These are phyloP conservation scores for Marcusenius ussheri DNA, from an alignment of 2,113 vertebrate species.

Conservation along the genomic window DNA sequence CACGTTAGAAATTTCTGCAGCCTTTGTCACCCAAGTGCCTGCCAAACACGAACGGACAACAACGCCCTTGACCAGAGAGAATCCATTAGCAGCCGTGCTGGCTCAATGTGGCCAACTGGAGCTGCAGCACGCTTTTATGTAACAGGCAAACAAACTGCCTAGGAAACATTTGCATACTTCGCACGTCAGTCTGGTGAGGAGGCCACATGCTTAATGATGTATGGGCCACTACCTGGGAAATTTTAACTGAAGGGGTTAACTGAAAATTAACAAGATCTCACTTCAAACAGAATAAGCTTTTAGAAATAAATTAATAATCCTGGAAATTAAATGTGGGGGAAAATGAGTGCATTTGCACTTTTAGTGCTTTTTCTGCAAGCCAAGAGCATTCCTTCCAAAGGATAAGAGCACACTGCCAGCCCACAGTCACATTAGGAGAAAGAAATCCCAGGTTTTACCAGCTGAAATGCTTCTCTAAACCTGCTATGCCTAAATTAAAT, in stretches of 20 bases:
- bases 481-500: not conserved
- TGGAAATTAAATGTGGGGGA: not conserved
- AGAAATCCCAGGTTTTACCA: not conserved
- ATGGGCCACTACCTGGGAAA: not conserved
- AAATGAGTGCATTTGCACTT: constrained; percentile 9
- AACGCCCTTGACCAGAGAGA: not conserved
- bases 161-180: not conserved
- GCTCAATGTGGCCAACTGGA: not conserved
- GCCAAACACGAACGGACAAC: not conserved
- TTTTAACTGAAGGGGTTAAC: not conserved
- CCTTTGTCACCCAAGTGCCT: not conserved
- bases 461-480: not conserved
- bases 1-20: not conserved
- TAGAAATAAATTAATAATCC: not conserved
- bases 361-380: not conserved
- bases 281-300: not conserved
- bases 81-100: not conserved
- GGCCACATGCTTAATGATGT: not conserved
- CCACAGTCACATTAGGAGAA: constrained; percentile 4
- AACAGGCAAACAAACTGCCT: not conserved
- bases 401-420: not conserved
- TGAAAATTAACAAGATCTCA: not conserved
- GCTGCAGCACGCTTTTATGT: not conserved
- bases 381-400: constrained; percentile 18
- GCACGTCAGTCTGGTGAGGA: not conserved